Evolutionary conservation across 2,888 invertebrate genomes (phyloP).

Genomic region (Pecten maximus): DNA sequence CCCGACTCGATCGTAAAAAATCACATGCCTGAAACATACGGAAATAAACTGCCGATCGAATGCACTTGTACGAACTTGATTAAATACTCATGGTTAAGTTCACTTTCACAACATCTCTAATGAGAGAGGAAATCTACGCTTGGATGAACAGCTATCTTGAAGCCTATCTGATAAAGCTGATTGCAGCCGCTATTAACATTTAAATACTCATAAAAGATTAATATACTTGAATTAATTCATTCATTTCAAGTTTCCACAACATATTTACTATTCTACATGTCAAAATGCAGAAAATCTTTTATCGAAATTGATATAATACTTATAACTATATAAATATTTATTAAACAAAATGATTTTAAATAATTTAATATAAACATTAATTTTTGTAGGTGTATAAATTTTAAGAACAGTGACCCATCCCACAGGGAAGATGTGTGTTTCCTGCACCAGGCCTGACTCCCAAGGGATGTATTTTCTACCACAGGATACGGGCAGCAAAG

Average conservation of each 20-base stretch:
- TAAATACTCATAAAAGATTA: neutral
- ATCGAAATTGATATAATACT: neutral
- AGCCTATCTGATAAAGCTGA: neutral
- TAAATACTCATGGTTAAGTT: neutral
- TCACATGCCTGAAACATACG: neutral
- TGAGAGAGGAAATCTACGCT: neutral
- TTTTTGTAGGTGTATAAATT: neutral
- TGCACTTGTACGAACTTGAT: neutral
- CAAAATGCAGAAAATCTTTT: neutral
- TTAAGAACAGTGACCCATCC: neutral
- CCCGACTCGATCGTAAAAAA: neutral
- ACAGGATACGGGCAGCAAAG: neutral
- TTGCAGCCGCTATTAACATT: neutral
- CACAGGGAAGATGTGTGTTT: neutral
- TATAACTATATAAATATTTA: no score
- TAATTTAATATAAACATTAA: neutral
- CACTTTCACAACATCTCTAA: neutral
- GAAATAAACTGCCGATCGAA: neutral
- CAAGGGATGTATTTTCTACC: neutral
- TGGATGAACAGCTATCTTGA: neutral
- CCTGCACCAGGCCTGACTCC: constrained; percentile 24
- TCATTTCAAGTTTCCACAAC: neutral
- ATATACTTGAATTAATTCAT: neutral
- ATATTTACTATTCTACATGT: neutral
- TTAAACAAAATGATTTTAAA: neutral